Conservation (phyloP, 2,113 vertebrate species). For the Ceyx margarethae region DNA sequence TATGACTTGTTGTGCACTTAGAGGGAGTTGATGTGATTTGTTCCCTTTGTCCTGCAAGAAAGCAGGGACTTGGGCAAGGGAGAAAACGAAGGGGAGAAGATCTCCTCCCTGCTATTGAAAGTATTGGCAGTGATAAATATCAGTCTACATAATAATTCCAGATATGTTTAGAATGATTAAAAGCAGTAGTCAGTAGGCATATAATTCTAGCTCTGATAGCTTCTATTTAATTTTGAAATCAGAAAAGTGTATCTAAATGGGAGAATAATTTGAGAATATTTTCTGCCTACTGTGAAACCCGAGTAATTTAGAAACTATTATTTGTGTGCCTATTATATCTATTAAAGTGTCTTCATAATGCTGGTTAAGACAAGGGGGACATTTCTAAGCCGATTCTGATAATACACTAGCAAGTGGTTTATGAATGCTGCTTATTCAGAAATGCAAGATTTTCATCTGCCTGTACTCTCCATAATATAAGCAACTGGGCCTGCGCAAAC, state of each 20-base stretch:
- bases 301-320: conserved; percentile 11
- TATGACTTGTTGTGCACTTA: neutral
- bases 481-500: neutral
- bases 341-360: neutral
- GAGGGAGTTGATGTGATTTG: neutral
- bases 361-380: neutral
- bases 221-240: conserved; percentile 41
- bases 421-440: neutral
- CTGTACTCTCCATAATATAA: neutral
- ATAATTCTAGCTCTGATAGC: neutral
- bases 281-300: neutral
- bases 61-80: neutral
- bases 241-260: conserved; percentile 15
- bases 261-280: conserved; percentile 10
- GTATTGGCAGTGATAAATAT: neutral
- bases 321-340: neutral
- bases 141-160: neutral
- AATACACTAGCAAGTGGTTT: neutral
- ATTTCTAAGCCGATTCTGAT: neutral
- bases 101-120: neutral
- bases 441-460: neutral
- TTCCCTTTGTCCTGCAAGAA: neutral
- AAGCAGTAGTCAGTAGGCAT: neutral
- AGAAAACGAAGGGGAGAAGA: neutral
- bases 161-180: conserved; percentile 9